phyloP scores from a whole-genome alignment of 2,888 invertebrate genomes.

The Halocaridina rubra region DNA sequence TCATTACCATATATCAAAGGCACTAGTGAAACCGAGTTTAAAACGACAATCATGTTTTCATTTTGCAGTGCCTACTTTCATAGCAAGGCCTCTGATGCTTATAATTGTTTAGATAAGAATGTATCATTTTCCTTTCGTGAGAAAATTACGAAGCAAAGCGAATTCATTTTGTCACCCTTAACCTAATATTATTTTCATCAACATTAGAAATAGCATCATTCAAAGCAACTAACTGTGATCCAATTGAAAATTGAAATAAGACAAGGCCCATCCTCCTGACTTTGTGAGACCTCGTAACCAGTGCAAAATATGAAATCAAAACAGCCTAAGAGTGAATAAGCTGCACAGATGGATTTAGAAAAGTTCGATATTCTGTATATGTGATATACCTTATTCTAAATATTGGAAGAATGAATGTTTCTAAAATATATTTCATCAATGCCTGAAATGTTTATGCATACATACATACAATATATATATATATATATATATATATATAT shows the following conservation, averaged over 20 bases:
- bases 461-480: slow-evolving; percentile 44
- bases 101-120: not conserved
- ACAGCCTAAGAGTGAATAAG: slow-evolving; percentile 38
- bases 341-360: slow-evolving; percentile 44
- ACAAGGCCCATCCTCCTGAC: slow-evolving; percentile 28
- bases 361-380: slow-evolving; percentile 43
- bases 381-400: slow-evolving; percentile 43
- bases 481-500: slow-evolving; percentile 57
- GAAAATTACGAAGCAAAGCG: no score
- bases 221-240: not conserved
- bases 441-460: not conserved
- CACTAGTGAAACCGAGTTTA: not conserved
- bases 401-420: slow-evolving; percentile 21
- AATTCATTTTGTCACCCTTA: no score
- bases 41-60: not conserved
- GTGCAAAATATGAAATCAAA: slow-evolving; percentile 38
- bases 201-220: not conserved
- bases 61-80: no score
- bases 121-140: not conserved
- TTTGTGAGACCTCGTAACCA: slow-evolving; percentile 16
- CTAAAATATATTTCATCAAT: slow-evolving; percentile 13
- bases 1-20: not conserved
- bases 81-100: no score
- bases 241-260: not conserved
- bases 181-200: not conserved